A percentile compares a stretch with the other conserved stretches of the same genome.
Conservation (phyloP, 2,797 vertebrate genomes). For the Erpetoichthys calabaricus region DNA sequence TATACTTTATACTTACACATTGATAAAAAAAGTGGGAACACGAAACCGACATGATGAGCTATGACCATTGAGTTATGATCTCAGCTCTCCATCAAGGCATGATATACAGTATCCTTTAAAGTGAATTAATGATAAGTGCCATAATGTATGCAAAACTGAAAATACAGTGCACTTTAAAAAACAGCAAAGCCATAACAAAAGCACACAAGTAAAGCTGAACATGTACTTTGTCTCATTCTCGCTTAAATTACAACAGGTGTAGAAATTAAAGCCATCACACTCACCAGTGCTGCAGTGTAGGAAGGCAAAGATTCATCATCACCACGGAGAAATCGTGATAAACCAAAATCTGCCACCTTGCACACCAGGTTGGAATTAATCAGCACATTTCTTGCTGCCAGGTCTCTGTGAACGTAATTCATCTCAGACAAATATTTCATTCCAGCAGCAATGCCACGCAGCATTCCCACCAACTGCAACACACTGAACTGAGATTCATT, state of each 20-base stretch:
- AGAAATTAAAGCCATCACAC: too few relatives aligned
- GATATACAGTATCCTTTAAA: background rate
- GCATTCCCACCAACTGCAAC: constrained; percentile 83
- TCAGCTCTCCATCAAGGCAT: too few relatives aligned
- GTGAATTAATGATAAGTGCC: background rate
- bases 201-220: too few relatives aligned
- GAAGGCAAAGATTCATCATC: constrained; percentile 65
- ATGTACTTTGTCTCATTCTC: too few relatives aligned
- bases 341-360: constrained; percentile 87
- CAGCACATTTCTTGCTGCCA: constrained; percentile 82
- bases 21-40: too few relatives aligned
- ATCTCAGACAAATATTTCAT: constrained; percentile 90
- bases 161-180: too few relatives aligned
- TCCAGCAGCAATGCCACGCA: constrained; percentile 80
- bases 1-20: too few relatives aligned
- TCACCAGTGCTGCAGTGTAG: constrained; percentile 60
- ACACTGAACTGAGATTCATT: constrained; percentile 66
- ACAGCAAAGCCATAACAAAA: too few relatives aligned
- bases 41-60: too few relatives aligned
- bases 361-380: constrained; percentile 83
- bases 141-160: background rate
- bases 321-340: constrained; percentile 76
- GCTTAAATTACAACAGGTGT: too few relatives aligned
- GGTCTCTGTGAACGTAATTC: constrained; percentile 82
- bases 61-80: too few relatives aligned